A percentile compares a stretch with the other conserved stretches of the same genome.
Conservation (phyloP, 2,888 invertebrate species). For the Pachliopta kotzebuea region DNA sequence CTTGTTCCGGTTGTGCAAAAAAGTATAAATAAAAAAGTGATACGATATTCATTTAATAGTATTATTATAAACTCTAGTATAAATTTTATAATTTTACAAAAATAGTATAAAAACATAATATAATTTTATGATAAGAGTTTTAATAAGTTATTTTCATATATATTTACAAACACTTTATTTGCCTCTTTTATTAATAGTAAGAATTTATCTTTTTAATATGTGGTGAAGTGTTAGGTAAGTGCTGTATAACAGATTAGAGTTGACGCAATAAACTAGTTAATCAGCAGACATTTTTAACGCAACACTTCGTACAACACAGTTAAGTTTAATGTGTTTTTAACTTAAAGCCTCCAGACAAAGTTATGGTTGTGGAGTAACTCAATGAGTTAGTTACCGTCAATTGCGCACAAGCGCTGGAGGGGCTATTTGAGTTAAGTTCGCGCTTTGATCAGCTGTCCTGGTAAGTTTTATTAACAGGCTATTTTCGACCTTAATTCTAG, state of each 20-base stretch:
- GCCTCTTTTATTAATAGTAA: neutral
- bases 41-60: no score
- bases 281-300: constrained; percentile 17
- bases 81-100: no score
- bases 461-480: neutral
- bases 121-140: no score
- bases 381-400: constrained; percentile 15
- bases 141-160: no score
- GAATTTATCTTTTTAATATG: constrained; percentile 24
- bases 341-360: constrained; percentile 8
- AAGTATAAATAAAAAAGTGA: no score
- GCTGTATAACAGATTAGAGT: constrained; percentile 21
- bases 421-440: constrained; percentile 12
- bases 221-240: neutral
- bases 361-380: constrained; percentile 6
- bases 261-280: constrained; percentile 27
- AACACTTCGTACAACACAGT: neutral
- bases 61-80: no score
- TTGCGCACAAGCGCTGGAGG: constrained; percentile 9
- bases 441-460: neutral
- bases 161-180: neutral
- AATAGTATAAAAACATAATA: no score
- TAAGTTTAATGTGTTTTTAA: constrained; percentile 19
- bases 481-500: neutral
- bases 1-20: no score